Base-by-base conservation (phyloP, 2,797 vertebrate genomes). In the Tapirus indicus region DNA sequence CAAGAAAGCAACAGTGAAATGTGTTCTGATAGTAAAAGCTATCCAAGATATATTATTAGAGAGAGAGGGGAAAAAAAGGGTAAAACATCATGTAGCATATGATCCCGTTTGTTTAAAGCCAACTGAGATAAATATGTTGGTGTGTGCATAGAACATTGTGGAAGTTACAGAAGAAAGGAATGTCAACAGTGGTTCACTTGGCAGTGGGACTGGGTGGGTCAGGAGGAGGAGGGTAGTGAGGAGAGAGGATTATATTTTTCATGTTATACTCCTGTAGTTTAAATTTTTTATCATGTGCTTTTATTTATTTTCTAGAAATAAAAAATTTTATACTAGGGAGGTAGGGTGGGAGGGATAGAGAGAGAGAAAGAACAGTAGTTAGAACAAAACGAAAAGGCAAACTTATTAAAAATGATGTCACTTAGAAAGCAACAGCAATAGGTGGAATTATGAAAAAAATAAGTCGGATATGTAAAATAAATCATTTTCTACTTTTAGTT, bases 351-450 rank as follows among this genome's bases (percentile, higher is more conserved):
- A 91, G n/a, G 4, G 2, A 35, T 13, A 11, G 35, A 60, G 20
- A 27, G 25, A 47, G 32, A 62, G 41, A 32, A 32, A 82, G 14
- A 56, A 13, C 5, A 38, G 47, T 38, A 79, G 25, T 72, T 92
- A 84, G 64, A 98, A 95, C 92, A 96, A 97, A 97, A 92, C 69
- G 12, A 68, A 88, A 97, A 96, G 71, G 4, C 0, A 92, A 93
- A 49, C 72, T 98, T 68, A 97, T 92, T 93, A 64, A 97, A 87
- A 91, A 77, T 58, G 35, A 75, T 54, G 75, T 93, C 71, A 38
- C 60, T 77, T 83, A 77, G 54, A 56, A 80, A 88, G 20, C 35
- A 74, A 68, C 25, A 79, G 60, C 60, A 86, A 54, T 54, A 74
- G 66, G 68, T 2, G 1, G 66, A 80, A 93, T 75, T 90, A 75